Conservation (phyloP, 2,113 vertebrate species). For the Chascanopsetta lugubris region DNA sequence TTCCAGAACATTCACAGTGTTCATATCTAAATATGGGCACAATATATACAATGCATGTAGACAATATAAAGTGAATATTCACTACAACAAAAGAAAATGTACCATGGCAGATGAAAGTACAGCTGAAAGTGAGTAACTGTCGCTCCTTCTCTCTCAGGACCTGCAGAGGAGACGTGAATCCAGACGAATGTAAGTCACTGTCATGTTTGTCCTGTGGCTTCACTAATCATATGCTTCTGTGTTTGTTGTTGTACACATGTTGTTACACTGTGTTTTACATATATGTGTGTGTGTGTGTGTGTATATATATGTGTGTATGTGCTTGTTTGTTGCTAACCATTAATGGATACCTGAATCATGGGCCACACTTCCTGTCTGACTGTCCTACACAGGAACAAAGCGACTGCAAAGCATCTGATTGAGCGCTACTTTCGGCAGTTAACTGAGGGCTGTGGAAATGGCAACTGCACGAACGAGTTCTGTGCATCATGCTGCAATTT, state of each 20-base stretch:
- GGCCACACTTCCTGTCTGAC: constrained; percentile 80
- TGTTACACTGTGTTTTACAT: constrained; percentile 3
- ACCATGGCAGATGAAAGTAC: too few relatives aligned
- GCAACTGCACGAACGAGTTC: constrained; percentile 97
- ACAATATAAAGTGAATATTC: too few relatives aligned
- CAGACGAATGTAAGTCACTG: constrained; percentile 96
- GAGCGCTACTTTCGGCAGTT: constrained; percentile 99
- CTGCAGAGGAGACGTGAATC: constrained; percentile 87
- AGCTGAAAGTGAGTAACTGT: too few relatives aligned
- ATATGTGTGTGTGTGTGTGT: background rate
- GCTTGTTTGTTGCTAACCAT: background rate
- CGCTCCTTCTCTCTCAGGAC: too few relatives aligned
- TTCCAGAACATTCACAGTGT: too few relatives aligned
- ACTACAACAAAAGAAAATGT: too few relatives aligned
- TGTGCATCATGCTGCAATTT: constrained; percentile 95
- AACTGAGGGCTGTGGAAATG: constrained; percentile 99
- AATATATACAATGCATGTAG: too few relatives aligned
- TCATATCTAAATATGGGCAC: too few relatives aligned
- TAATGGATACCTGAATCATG: background rate
- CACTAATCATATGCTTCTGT: constrained; percentile 14
- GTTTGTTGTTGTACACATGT: constrained; percentile 1
- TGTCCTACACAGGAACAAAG: constrained; percentile 96
- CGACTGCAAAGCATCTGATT: constrained; percentile 99
- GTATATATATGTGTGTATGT: background rate
- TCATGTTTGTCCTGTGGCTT: background rate